These are phyloP conservation scores for Morpho helenor DNA, from an alignment of 2,888 invertebrate genomes.

Conservation along the genomic window DNA sequence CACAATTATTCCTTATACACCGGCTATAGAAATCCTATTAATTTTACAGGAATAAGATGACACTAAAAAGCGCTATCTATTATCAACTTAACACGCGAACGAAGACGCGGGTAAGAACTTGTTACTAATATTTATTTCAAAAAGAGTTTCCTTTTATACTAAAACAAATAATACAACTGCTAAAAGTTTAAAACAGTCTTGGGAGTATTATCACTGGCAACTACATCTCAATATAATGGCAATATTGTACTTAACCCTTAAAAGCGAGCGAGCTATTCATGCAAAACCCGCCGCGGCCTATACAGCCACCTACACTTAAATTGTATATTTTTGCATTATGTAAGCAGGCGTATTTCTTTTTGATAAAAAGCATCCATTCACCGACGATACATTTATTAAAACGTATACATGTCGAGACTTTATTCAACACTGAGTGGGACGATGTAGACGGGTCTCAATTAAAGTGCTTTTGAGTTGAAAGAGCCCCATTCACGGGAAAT, in stretches of 20 bases:
- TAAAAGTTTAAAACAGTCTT: not conserved
- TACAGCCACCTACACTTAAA: constrained; percentile 69
- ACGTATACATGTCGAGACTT: constrained; percentile 55
- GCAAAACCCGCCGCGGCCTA: constrained; percentile 39
- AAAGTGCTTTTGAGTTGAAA: constrained; percentile 39
- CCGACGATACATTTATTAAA: constrained; percentile 75
- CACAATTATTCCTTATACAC: no score
- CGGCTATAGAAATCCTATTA: no score
- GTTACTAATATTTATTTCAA: no score
- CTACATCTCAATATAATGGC: constrained; percentile 55
- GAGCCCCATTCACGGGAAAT: constrained; percentile 39
- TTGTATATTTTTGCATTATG: constrained; percentile 67
- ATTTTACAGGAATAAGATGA: no score
- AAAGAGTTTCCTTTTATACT: no score
- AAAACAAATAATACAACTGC: no score
- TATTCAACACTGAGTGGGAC: constrained; percentile 67
- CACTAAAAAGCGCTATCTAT: no score
- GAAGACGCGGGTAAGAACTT: no score
- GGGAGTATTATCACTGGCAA: constrained; percentile 7
- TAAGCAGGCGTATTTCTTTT: constrained; percentile 53
- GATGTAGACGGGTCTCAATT: constrained; percentile 49
- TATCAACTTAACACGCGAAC: no score
- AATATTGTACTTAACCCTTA: constrained; percentile 49
- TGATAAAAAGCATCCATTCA: constrained; percentile 70
- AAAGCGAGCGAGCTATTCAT: constrained; percentile 49